phyloP scores from a whole-genome alignment of 2,113 vertebrate genomes.

The Bothrops jararaca region DNA sequence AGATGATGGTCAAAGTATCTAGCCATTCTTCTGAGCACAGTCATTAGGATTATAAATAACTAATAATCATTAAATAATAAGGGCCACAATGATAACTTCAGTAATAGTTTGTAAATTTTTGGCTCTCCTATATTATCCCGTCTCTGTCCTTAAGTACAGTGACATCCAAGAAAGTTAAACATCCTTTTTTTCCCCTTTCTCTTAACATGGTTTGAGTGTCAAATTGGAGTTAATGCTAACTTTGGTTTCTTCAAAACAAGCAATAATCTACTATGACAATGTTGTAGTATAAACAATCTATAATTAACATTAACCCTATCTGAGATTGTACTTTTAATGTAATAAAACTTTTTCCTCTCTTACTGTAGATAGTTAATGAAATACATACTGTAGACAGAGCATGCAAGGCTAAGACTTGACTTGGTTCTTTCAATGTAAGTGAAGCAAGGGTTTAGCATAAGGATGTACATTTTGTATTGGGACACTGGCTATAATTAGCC shows the following conservation, averaged over 20 bases:
- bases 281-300: not conserved
- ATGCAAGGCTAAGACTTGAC: not conserved
- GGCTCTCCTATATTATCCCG: not conserved
- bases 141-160: not conserved
- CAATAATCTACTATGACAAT: not conserved
- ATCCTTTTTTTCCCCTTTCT: not conserved
- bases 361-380: not conserved
- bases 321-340: not conserved
- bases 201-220: not conserved
- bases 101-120: not conserved
- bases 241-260: not conserved
- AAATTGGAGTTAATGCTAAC: not conserved
- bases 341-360: not conserved
- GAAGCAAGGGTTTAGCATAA: not conserved
- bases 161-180: not conserved
- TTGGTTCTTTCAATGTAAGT: not conserved
- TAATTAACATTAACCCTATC: not conserved
- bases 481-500: not conserved
- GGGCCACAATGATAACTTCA: not conserved
- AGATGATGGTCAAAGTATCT: not conserved
- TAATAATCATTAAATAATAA: not conserved
- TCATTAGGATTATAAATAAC: not conserved
- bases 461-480: not conserved
- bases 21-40: not conserved
- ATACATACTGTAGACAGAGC: not conserved